Conservation (phyloP, 2,888 invertebrate species). For the Piscicola geometra region DNA sequence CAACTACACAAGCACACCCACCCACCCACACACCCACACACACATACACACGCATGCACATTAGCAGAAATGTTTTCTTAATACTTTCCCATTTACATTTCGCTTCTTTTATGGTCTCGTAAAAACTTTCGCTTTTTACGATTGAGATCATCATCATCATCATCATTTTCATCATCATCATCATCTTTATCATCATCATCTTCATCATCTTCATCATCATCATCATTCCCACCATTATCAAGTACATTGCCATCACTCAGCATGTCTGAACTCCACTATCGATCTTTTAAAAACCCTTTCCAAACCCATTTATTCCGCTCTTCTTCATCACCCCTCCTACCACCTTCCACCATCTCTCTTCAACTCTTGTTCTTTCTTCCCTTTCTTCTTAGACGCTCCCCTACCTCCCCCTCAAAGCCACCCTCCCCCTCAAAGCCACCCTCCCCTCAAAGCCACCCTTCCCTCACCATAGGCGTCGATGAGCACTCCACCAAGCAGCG, state of each 20-base stretch:
- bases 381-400: too few relatives aligned
- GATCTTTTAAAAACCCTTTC: background rate
- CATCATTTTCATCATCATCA: background rate
- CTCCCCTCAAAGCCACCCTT: background rate
- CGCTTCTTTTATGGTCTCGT: too few relatives aligned
- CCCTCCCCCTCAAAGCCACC: too few relatives aligned
- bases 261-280: too few relatives aligned
- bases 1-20: background rate
- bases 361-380: too few relatives aligned
- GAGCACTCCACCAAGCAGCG: constrained; percentile 23
- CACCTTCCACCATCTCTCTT: background rate
- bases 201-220: background rate
- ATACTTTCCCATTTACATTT: background rate
- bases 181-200: constrained; percentile 3
- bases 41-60: background rate
- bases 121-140: background rate
- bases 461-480: constrained; percentile 28
- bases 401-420: too few relatives aligned
- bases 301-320: background rate
- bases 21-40: background rate
- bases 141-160: background rate
- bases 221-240: background rate
- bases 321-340: background rate
- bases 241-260: background rate
- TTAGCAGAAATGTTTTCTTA: background rate